Evolutionary conservation across 92 coral and sea anemone genomes (phyloP).

Genomic region (Desmophyllum pertusum): DNA sequence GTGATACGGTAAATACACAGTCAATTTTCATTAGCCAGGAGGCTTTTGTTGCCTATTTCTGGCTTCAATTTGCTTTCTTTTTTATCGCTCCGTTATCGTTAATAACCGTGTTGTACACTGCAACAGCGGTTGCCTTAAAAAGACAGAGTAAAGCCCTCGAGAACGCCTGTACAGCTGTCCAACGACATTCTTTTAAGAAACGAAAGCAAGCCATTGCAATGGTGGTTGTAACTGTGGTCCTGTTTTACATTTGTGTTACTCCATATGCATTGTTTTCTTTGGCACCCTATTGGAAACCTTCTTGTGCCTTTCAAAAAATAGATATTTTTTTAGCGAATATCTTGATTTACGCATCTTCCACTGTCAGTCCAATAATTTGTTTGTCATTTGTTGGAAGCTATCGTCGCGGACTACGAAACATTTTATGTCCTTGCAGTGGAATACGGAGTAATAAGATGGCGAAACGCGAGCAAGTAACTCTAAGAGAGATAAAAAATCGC

Average conservation of each 20-base stretch:
- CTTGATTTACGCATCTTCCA: background rate
- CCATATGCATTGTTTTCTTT: background rate
- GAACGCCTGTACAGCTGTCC: background rate
- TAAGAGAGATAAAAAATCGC: background rate
- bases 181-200: background rate
- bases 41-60: background rate
- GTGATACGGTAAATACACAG: background rate
- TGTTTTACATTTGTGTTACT: background rate
- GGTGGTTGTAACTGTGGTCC: background rate
- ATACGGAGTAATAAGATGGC: background rate
- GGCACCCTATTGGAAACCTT: background rate
- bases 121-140: background rate
- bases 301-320: background rate
- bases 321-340: background rate
- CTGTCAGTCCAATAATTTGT: slow-evolving; percentile 4
- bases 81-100: background rate
- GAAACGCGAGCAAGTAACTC: background rate
- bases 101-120: background rate
- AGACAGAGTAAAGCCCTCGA: background rate
- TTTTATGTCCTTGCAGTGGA: background rate
- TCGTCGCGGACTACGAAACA: slow-evolving; percentile 6
- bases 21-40: background rate
- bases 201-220: background rate
- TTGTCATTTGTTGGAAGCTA: slow-evolving; percentile 12
- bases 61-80: background rate